These are phyloP conservation scores for Felis catus DNA, from an alignment of 2,113 vertebrate genomes.

Conservation along the genomic window F.catus_Fca126_mat1.0 CM031421.1:115079001-115079500, in stretches of 20 bases:
- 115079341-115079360: neutral
- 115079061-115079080: no score
- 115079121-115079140: neutral
- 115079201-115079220: neutral
- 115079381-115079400: rapidly evolving
- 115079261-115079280: neutral
- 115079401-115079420: rapidly evolving
- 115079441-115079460: neutral
- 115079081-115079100: neutral
- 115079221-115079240: neutral
- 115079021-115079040: neutral
- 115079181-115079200: neutral
- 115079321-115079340: rapidly evolving
- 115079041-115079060: neutral
- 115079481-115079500: conserved; percentile 70
- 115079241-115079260: neutral
- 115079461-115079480: conserved; percentile 81
- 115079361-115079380: neutral
- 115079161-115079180: neutral
- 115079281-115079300: neutral
- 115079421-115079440: neutral
- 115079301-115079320: neutral
- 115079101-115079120: neutral
- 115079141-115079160: neutral
- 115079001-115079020: neutral